Evolutionary conservation across 2,888 invertebrate species (phyloP).

Genomic region (Eustalomyia histrio): DNA sequence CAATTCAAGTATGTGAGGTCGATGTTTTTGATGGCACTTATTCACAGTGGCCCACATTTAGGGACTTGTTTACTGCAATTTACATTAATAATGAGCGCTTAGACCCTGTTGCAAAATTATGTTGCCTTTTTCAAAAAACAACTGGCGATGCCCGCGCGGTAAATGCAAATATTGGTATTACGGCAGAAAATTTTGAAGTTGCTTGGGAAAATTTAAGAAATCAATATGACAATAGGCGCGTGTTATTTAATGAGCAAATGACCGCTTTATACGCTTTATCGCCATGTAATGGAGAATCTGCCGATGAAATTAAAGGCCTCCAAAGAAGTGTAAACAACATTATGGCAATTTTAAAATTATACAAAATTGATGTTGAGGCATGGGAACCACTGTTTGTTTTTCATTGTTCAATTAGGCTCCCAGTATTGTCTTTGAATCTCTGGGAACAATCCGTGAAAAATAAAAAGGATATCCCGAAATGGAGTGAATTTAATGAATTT

Average conservation of each 20-base stretch:
- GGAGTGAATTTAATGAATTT: constrained; percentile 1
- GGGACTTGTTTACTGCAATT: constrained; percentile 11
- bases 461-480: constrained; percentile 4
- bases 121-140: constrained; percentile 5
- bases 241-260: constrained; percentile 33
- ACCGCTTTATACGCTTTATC: constrained; percentile 27
- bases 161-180: not conserved
- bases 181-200: not conserved
- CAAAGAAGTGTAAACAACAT: constrained; percentile 39
- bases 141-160: constrained; percentile 2
- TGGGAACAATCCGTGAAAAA: constrained; percentile 46
- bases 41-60: constrained; percentile 10
- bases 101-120: not conserved
- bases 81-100: constrained; percentile 21
- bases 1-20: constrained; percentile 7
- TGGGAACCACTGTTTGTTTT: constrained; percentile 26
- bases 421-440: constrained; percentile 24
- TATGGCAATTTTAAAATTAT: constrained; percentile 26
- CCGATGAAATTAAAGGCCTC: constrained; percentile 29
- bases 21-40: constrained; percentile 21
- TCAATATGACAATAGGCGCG: constrained; percentile 19
- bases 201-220: not conserved
- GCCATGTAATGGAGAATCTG: constrained; percentile 13
- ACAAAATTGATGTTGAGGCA: not conserved
- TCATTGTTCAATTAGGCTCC: constrained; percentile 40